phyloP scores from a whole-genome alignment of 1,140 invertebrate species.

The Drosophila pruinosa region DNA sequence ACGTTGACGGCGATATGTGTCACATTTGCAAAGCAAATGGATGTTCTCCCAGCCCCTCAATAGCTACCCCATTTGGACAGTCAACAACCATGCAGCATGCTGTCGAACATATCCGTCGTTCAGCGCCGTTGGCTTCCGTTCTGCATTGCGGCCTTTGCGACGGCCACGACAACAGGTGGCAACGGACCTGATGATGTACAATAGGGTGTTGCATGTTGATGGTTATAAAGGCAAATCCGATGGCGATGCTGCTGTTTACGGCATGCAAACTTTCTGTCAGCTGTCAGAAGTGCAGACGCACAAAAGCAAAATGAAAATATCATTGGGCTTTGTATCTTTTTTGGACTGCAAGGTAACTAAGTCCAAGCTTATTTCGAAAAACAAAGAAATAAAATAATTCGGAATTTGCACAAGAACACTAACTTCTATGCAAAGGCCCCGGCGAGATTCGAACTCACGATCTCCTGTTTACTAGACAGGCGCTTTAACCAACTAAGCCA shows the following conservation, averaged over 20 bases:
- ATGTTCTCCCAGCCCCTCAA: slow-evolving; percentile 6
- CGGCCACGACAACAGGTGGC: slow-evolving; percentile 67
- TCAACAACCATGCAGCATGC: slow-evolving; percentile 70
- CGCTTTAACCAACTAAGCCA: slow-evolving; percentile 87
- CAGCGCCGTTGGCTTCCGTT: slow-evolving; percentile 59
- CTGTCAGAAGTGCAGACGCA: slow-evolving; percentile 67
- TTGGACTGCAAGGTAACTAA: neutral
- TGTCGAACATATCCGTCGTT: slow-evolving; percentile 76
- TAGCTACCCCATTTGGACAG: slow-evolving; percentile 1
- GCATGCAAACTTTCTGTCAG: slow-evolving; percentile 68
- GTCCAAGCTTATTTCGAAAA: neutral
- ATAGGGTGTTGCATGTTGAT: slow-evolving; percentile 1
- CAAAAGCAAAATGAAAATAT: slow-evolving; percentile 52
- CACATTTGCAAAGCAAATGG: slow-evolving; percentile 61
- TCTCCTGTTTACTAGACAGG: slow-evolving; percentile 87
- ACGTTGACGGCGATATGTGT: slow-evolving; percentile 26
- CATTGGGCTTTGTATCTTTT: slow-evolving; percentile 13
- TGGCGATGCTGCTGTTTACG: slow-evolving; percentile 51
- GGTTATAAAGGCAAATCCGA: slow-evolving; percentile 29
- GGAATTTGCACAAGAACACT: neutral
- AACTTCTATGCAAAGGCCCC: slow-evolving; percentile 76
- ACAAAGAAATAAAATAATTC: neutral
- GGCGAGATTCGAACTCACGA: slow-evolving; percentile 86
- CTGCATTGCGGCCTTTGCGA: slow-evolving; percentile 56
- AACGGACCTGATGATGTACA: neutral